Evolutionary conservation across 2,888 invertebrate species (phyloP).

Genomic region (Pristionchus mayeri): DNA sequence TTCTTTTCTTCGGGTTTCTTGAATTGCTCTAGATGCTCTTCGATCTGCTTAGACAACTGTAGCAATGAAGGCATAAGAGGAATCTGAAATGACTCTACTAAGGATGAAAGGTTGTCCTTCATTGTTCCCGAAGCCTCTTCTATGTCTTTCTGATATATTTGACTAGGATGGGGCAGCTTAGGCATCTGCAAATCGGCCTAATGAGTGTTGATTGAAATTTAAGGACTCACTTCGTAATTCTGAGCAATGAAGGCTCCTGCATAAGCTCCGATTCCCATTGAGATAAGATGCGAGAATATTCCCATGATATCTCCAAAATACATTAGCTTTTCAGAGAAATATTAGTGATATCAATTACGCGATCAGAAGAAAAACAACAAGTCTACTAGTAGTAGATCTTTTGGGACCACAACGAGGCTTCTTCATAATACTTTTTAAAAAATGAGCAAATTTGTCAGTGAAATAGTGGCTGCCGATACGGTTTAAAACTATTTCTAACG

Average conservation of each 20-base stretch:
- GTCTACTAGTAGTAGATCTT: no score
- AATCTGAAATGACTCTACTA: constrained; percentile 54
- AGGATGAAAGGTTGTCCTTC: neutral
- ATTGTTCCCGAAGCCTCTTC: constrained; percentile 4
- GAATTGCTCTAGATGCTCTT: constrained; percentile 60
- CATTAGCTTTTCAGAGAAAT: no score
- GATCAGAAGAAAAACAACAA: no score
- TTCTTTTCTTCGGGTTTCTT: constrained; percentile 52
- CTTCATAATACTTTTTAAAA: no score
- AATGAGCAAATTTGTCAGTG: no score
- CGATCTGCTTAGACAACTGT: constrained; percentile 56
- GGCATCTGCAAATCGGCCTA: constrained; percentile 35
- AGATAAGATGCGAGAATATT: constrained; percentile 58
- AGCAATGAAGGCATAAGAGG: constrained; percentile 58
- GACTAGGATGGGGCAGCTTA: constrained; percentile 19
- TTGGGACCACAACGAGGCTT: no score
- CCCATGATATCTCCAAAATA: no score
- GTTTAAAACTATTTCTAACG: no score
- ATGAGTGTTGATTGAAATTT: neutral
- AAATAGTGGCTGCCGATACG: no score
- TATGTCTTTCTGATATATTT: neutral
- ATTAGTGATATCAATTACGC: no score
- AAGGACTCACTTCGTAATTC: constrained; percentile 59
- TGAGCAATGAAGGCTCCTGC: constrained; percentile 63
- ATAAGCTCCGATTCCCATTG: constrained; percentile 61